These are phyloP conservation scores for Micromys minutus DNA, from an alignment of 2,113 vertebrate species.

Conservation along the genomic window DNA sequence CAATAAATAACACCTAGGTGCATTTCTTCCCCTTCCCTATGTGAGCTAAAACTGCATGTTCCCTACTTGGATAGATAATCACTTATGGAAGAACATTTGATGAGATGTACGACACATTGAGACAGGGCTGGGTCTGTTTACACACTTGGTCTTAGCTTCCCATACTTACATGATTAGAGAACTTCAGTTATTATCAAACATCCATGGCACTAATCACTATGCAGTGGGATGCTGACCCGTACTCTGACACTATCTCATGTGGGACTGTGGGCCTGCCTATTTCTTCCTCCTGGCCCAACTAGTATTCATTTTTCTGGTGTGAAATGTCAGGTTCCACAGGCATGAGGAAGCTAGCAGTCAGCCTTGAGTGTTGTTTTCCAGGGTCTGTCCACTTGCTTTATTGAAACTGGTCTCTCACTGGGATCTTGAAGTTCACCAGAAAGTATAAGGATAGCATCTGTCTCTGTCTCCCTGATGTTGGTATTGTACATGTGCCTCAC, in stretches of 20 bases:
- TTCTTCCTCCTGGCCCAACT: background rate
- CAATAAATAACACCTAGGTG: background rate
- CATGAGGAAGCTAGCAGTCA: background rate
- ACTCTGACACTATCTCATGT: background rate
- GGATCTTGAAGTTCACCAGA: background rate
- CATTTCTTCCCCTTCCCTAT: background rate
- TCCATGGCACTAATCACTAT: background rate
- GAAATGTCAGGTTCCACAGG: background rate
- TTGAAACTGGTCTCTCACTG: background rate
- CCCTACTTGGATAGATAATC: background rate
- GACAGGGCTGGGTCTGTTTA: background rate
- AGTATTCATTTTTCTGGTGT: background rate
- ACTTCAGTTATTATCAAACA: background rate
- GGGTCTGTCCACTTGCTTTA: background rate
- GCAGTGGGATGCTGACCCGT: background rate
- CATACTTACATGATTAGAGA: background rate
- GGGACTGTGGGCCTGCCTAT: background rate
- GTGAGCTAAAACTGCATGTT: background rate
- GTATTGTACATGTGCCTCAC: too few species aligned
- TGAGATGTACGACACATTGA: background rate
- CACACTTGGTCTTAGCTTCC: background rate
- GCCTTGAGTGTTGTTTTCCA: too few species aligned
- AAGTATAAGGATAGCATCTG: background rate
- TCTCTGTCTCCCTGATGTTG: background rate
- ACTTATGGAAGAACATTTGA: constrained; percentile 2